Evolutionary conservation across 2,888 invertebrate species (phyloP).

Genomic region (Drosophila algonquin): DNA sequence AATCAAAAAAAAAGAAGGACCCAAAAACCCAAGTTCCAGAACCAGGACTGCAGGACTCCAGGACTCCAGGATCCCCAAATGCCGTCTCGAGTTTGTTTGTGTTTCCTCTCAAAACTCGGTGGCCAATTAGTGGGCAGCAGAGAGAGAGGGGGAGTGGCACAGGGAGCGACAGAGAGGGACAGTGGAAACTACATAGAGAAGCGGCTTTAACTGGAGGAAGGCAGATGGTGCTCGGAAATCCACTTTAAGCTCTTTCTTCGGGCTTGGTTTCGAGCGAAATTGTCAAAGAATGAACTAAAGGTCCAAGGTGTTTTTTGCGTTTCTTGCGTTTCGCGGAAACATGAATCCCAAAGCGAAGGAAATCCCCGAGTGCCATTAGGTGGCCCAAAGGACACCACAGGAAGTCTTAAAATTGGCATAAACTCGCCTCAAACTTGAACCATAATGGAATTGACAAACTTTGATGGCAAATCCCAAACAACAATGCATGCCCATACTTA

Average conservation of each 20-base stretch:
- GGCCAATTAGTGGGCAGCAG: conserved; percentile 60
- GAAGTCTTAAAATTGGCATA: background rate
- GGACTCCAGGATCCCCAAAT: conserved; percentile 15
- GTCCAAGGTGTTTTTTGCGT: background rate
- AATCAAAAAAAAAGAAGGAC: background rate
- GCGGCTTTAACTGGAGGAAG: conserved; percentile 27
- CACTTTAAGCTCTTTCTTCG: conserved; percentile 41
- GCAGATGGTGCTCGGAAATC: conserved; percentile 42
- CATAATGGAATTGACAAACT: background rate
- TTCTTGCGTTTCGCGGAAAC: background rate
- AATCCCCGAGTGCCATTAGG: background rate
- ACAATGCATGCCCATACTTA: no score
- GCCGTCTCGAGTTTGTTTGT: conserved; percentile 28
- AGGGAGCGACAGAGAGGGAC: background rate
- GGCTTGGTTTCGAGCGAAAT: conserved; percentile 14
- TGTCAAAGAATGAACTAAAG: conserved; percentile 24
- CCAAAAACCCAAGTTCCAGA: background rate
- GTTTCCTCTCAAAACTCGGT: conserved; percentile 53
- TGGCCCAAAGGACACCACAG: background rate
- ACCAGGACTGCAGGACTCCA: conserved; percentile 10
- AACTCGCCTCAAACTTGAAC: background rate
- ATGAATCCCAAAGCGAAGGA: background rate
- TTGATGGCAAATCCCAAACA: no score
- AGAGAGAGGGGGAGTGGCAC: background rate
- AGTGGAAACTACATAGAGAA: conserved; percentile 9